Conservation (phyloP, 1,140 invertebrate species). For the Drosophila chauvacae region DNA sequence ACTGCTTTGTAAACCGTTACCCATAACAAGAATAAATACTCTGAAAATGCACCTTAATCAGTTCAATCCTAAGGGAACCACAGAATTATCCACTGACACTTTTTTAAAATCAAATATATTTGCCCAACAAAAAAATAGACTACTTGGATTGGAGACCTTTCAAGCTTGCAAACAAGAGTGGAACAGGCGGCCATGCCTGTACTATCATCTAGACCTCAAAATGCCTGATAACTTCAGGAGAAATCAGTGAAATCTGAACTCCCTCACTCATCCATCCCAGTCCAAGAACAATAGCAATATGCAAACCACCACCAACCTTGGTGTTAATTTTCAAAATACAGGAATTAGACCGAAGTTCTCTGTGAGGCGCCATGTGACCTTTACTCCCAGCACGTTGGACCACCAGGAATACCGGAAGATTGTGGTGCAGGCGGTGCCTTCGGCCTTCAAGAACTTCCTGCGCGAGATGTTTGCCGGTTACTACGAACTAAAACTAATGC, state of each 20-base stretch:
- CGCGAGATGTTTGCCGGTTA: neutral
- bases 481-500: neutral
- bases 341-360: neutral
- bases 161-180: neutral
- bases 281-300: neutral
- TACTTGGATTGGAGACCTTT: neutral
- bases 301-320: neutral
- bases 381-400: slow-evolving; percentile 23
- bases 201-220: neutral
- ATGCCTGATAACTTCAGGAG: neutral
- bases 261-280: neutral
- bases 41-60: no score
- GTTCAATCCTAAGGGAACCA: no score
- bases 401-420: neutral
- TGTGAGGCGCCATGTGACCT: neutral
- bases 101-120: no score
- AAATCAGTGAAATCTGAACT: neutral
- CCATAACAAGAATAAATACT: slow-evolving; percentile 80
- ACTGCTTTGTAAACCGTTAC: neutral
- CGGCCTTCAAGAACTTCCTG: neutral
- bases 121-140: no score
- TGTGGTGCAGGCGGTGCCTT: neutral
- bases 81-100: no score
- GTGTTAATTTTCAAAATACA: neutral
- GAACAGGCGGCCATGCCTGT: slow-evolving; percentile 10